Evolutionary conservation across 1,140 invertebrate species (phyloP), one percentile per base, ranked within the genome.

Genomic region (Calephelis virginiensis): DNA sequence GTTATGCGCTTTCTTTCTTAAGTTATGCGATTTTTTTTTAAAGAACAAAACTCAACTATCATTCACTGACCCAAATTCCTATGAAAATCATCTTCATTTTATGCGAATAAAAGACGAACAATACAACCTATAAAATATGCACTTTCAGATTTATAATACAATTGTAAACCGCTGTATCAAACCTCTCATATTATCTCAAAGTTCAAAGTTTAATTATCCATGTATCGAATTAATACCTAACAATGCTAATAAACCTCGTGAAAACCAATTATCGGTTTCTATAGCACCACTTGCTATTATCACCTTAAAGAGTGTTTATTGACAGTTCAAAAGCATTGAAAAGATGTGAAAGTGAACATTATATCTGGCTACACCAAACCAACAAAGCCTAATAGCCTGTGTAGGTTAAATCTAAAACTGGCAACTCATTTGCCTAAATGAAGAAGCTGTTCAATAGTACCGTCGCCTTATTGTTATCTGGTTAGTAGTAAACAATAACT

Each of bases 381-480:
- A 38, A 59, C 56, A 59, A 59, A 40, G 28, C 56, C 12, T 59
- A 59, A 59, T 59, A 59, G 38, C 56, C 56, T 59, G 56, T 38
- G 53, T 59, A 59, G 37, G 56, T 59, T 59, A 59, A 59, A 6
- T 59, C 37, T 38, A 38, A 59, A 59, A 40, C 56, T 59, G 56
- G 56, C 56, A 59, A 59, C 56, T 59, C 56, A 59, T 59, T 59
- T 59, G 56, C 56, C 37, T 59, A 59, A 59, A 59, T 59, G 56
- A 59, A 59, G 56, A 59, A 59, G 56, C 56, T 8, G 38, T 59
- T 59, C 56, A 59, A 59, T 59, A 59, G 56, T 59, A 59, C 37
- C 56, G n/a, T 59, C 56, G 37, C 56, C 37, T 38, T 59, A 59
- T 59, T 59, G 56, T 38, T 59, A 59, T 56, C 28, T 37, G 14